Evolutionary conservation across 2,797 vertebrate genomes (phyloP).

Genomic region (Scarus forsteni): DNA sequence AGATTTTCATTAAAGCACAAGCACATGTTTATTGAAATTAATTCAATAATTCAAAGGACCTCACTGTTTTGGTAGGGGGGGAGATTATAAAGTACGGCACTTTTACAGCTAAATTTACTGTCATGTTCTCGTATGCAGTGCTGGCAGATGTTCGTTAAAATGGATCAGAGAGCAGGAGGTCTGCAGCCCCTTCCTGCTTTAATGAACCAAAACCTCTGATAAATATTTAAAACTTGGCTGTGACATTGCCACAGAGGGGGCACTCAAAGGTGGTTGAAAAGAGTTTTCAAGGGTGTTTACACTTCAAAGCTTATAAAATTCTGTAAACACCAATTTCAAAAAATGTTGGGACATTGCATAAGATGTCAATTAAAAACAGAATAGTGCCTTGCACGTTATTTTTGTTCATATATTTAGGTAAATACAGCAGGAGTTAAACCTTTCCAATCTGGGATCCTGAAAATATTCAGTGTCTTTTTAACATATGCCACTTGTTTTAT

Average conservation of each 20-base stretch:
- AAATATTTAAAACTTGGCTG: conserved; percentile 84
- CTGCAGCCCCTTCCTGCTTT: conserved; percentile 83
- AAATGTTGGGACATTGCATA: too few relatives aligned
- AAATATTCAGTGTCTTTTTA: too few relatives aligned
- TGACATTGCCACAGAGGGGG: conserved; percentile 81
- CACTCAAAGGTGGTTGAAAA: conserved; percentile 59
- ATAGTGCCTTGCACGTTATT: too few relatives aligned
- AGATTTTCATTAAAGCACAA: conserved; percentile 30
- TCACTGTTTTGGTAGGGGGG: conserved; percentile 42
- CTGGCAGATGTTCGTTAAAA: conserved; percentile 83
- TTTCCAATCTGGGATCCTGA: too few relatives aligned
- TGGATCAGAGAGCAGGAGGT: conserved; percentile 81
- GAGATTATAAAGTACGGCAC: conserved; percentile 51
- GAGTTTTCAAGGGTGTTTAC: conserved; percentile 34
- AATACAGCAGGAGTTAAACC: too few relatives aligned
- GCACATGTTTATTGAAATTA: conserved; percentile 39
- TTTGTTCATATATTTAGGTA: too few relatives aligned
- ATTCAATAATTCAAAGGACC: conserved; percentile 33
- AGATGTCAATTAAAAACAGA: too few relatives aligned
- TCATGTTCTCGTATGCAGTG: conserved; percentile 65
- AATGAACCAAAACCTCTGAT: conserved; percentile 88
- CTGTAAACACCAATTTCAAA: neutral
- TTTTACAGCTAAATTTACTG: conserved; percentile 74
- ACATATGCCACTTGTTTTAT: too few relatives aligned
- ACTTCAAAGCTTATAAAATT: conserved; percentile 46